Evolutionary conservation across 2,888 invertebrate genomes (phyloP), one percentile per base, ranked within the genome.

Genomic region (Drosophila meridionalis): DNA sequence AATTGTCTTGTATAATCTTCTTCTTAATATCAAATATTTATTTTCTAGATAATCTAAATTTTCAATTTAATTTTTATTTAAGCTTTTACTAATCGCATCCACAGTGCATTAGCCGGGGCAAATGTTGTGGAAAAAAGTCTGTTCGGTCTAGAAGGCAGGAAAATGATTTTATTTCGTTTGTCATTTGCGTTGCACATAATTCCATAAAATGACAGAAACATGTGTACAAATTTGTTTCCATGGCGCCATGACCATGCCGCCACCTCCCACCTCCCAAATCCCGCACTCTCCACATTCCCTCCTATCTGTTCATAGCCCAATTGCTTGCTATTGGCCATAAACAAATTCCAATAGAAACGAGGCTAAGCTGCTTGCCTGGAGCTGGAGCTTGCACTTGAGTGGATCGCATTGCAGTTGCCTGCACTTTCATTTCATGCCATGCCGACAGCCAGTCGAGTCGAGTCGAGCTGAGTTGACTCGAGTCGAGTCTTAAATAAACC

Each of bases 141-240:
- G 69, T 73, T 60, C 65, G 67, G 77, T 72, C 61, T 74, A 53
- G 62, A 62, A 65, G 66, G 73, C 82, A 78, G 73, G 64, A 80
- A 86, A 78, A 77, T 90, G 83, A 86, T 90, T 90, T 86, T 90
- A 90, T 83, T 86, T 83, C 87, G 81, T 70, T 73, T 85, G 83
- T 86, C 83, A 78, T 80, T 77, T 73, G 73, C 69, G 73, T 71
- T 89, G 78, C 84, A 78, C 83, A 85, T 87, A 87, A 90, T 90
- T 87, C 87, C 81, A 82, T 88, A 77, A 89, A 87, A 84, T 89
- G 87, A 90, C 90, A 87, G 80, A 89, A 90, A 90, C 90, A 90
- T 87, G 87, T 87, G 90, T 84, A 87, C 82, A 82, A 89, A 87
- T 90, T 90, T 86, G 87, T 86, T 76, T 76, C 75, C 61, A 69